Conservation (phyloP, 2,888 invertebrate genomes). For the Andricus curvator region DNA sequence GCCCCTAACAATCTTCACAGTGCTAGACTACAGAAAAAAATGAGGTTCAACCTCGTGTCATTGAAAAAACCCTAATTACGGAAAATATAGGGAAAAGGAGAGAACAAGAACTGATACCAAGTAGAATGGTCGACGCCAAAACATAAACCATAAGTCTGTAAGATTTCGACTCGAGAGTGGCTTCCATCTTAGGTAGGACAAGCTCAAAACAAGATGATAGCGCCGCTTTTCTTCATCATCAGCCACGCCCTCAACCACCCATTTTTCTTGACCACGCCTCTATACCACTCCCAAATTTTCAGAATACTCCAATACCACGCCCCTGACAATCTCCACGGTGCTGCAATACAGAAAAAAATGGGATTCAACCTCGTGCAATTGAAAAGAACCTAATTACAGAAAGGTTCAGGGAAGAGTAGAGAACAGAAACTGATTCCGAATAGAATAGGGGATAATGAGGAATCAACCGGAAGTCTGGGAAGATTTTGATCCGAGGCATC, state of each 20-base stretch:
- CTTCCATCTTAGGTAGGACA: conserved; percentile 45
- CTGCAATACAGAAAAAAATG: too few species aligned
- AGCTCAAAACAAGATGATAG: conserved; percentile 66
- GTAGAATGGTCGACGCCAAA: neutral
- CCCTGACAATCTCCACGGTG: too few species aligned
- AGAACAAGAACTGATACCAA: neutral
- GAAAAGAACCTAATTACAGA: neutral
- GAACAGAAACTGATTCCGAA: neutral
- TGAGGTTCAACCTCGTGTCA: too few species aligned
- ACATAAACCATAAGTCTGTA: neutral
- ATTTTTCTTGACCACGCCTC: too few species aligned
- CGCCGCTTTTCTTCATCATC: conserved; percentile 63
- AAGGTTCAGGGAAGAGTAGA: neutral
- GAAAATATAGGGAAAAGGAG: too few species aligned
- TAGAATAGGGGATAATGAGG: conserved; percentile 3
- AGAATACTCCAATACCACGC: too few species aligned
- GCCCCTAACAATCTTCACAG: too few species aligned
- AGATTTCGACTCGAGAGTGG: neutral
- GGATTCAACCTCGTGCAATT: too few species aligned
- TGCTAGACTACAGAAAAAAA: too few species aligned
- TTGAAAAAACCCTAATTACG: too few species aligned
- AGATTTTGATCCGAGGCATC: conserved; percentile 12
- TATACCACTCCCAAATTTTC: too few species aligned
- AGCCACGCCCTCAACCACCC: too few species aligned
- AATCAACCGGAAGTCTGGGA: neutral